Base-by-base conservation (phyloP, 2,888 invertebrate genomes). In the Drosophila imparisetae region DNA sequence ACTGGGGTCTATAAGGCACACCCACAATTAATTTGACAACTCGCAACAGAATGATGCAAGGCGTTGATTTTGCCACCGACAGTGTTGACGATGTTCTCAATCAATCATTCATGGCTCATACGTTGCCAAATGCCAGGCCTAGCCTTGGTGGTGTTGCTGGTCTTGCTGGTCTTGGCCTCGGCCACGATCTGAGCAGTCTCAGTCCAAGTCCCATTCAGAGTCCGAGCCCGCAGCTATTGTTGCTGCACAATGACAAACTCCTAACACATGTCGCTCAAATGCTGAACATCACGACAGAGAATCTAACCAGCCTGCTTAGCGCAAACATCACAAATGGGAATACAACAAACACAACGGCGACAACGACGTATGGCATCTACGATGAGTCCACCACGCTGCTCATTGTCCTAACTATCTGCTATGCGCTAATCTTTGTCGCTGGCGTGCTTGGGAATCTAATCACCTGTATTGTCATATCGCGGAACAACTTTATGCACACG, bases 401-500 rank as follows among this genome's bases (percentile, higher is more conserved):
- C 32, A 80, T 88, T 36, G 86, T 96, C 0, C 94, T 97, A 81
- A 96, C 96, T 10, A 93, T 96, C 13, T 94, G 96, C 72, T 98
- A 97, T 92, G 93, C 94, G 1, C 72, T 93, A 40, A 93, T 93
- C 63, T 93, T 93, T 67, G 91, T 97, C 7, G 96, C 96, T 3
- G 98, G 98, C 2, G 93, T 97, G 1, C 92, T 97, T 40, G 98
- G 98, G 0, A 98, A 98, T 92, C 94, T 96, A 66, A 95, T 96
- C 89, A 98, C 98, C 11, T 97, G 98, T 92, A 94, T 97, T 78
- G 97, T 98, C 52, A 97, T 98, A 77, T 94, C 96, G 24, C 94
- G 95, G 40, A 97, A 97, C 93, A 96, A 96, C 87, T 96, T 95
- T 83, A 96, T 98, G 96, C 97, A 97, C 85, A 96, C 96, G 30